phyloP scores from a whole-genome alignment of 2,888 invertebrate genomes.

The Yponomeuta cagnagella region DNA sequence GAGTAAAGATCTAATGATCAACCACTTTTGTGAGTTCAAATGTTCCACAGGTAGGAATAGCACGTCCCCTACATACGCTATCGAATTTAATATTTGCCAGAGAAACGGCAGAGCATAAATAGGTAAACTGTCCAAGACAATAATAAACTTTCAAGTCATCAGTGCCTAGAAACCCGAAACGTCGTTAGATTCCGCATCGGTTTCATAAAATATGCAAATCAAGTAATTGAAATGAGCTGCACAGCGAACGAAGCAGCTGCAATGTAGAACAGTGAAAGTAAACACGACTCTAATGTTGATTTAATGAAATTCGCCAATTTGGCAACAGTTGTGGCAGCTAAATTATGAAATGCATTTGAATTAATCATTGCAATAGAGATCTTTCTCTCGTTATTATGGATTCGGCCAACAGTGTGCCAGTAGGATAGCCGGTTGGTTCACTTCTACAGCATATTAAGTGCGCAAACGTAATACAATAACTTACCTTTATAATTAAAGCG shows the following conservation, averaged over 20 bases:
- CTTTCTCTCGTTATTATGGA: no score
- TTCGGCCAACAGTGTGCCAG: constrained; percentile 7
- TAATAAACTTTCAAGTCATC: no score
- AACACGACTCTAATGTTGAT: background rate
- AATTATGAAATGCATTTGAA: background rate
- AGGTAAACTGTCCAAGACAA: no score
- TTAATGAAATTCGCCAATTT: background rate
- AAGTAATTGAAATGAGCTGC: background rate
- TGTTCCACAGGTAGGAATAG: no score
- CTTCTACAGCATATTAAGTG: no score
- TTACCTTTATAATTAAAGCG: background rate
- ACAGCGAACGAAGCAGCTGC: background rate
- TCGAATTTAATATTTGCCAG: no score
- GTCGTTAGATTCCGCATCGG: background rate
- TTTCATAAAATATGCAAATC: background rate
- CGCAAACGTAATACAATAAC: background rate
- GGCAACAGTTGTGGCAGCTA: background rate
- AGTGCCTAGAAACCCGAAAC: background rate
- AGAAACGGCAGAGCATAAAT: no score
- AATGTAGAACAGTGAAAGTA: constrained; percentile 6
- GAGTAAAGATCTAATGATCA: no score
- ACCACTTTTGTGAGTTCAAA: no score
- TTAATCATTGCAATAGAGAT: background rate
- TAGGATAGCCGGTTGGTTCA: constrained; percentile 8
- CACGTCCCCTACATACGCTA: no score